These are phyloP conservation scores for Drosophila mimica DNA, from an alignment of 2,888 invertebrate genomes.

Conservation along the genomic window DNA sequence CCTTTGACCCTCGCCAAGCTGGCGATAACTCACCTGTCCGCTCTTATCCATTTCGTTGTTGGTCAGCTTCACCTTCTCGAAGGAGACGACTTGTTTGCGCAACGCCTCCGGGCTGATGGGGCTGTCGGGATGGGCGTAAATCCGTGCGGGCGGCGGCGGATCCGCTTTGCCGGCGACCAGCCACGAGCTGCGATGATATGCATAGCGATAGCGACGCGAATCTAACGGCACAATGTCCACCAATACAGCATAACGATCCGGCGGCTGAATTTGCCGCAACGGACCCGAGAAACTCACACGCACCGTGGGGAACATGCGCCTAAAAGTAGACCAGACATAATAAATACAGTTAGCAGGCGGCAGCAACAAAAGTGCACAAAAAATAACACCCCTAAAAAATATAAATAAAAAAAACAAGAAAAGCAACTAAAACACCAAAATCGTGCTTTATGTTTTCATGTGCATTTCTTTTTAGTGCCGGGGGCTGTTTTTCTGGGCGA, in stretches of 20 bases:
- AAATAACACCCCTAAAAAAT: slow-evolving; percentile 15
- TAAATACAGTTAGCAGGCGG: neutral
- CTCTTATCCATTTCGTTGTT: slow-evolving; percentile 99
- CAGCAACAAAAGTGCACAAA: slow-evolving; percentile 9
- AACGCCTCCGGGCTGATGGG: slow-evolving; percentile 98
- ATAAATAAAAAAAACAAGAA: neutral
- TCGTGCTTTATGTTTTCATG: slow-evolving; percentile 25
- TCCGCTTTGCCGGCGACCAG: slow-evolving; percentile 99
- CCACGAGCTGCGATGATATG: slow-evolving; percentile 99
- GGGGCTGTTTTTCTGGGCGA: slow-evolving; percentile 30
- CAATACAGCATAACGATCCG: slow-evolving; percentile 95
- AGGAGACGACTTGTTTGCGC: slow-evolving; percentile 97
- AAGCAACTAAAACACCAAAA: neutral
- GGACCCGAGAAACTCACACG: slow-evolving; percentile 95
- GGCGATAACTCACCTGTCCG: slow-evolving; percentile 89
- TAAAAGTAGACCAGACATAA: slow-evolving; percentile 85
- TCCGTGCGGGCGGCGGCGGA: slow-evolving; percentile 96
- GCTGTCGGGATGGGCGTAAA: slow-evolving; percentile 98
- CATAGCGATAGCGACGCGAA: slow-evolving; percentile 98
- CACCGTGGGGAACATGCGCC: slow-evolving; percentile 99
- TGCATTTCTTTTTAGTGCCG: slow-evolving; percentile 60
- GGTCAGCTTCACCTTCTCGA: slow-evolving; percentile 99
- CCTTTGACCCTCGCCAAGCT: slow-evolving; percentile 21
- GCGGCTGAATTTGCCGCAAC: slow-evolving; percentile 88
- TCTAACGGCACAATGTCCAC: slow-evolving; percentile 99